Percentiles rank a stretch among this genome's conserved stretches.
Conservation (phyloP, 2,797 vertebrate genomes). For the Pseudocheirus occidentalis region DNA sequence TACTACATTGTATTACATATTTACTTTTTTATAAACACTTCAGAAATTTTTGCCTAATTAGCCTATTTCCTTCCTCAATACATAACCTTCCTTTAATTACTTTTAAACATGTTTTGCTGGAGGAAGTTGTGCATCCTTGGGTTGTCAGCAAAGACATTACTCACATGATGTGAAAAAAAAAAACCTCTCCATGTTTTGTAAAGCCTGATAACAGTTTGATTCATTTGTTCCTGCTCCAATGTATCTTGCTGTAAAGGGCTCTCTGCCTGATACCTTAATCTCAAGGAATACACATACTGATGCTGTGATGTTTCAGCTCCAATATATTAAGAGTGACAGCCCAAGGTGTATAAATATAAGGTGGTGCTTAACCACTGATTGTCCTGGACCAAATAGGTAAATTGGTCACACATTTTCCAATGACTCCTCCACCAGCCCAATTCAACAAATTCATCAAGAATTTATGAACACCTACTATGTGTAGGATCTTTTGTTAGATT, state of each 20-base stretch:
- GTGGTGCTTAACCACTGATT: slow-evolving; percentile 20
- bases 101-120: neutral
- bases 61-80: slow-evolving; percentile 37
- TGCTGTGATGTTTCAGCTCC: neutral
- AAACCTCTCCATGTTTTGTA: neutral
- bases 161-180: neutral
- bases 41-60: slow-evolving; percentile 26
- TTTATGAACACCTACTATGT: neutral
- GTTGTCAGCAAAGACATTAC: neutral
- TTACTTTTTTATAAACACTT: neutral
- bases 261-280: neutral
- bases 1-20: neutral
- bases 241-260: neutral
- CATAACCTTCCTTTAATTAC: neutral
- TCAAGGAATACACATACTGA: neutral
- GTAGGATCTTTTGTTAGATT: neutral
- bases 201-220: neutral
- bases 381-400: neutral
- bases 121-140: neutral
- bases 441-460: neutral
- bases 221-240: neutral
- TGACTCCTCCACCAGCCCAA: neutral
- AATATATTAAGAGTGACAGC: neutral
- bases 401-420: neutral
- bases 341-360: neutral